Percentiles rank a stretch among this genome's conserved stretches.
Conservation (phyloP, 2,888 invertebrate genomes). For the Bembecia ichneumoniformis region DNA sequence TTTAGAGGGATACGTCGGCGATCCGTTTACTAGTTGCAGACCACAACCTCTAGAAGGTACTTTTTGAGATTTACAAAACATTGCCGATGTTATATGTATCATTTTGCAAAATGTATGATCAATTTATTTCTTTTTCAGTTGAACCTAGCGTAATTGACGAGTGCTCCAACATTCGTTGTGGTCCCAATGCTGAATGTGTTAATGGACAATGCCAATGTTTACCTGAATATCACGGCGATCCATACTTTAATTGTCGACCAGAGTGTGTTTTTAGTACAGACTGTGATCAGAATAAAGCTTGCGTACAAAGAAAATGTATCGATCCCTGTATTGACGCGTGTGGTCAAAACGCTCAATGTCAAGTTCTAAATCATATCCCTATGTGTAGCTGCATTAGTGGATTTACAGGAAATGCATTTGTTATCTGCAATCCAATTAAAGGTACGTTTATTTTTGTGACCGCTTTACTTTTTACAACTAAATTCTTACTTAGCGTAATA, state of each 20-base stretch:
- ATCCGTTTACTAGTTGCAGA: slow-evolving; percentile 77
- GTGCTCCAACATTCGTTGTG: slow-evolving; percentile 80
- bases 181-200: slow-evolving; percentile 76
- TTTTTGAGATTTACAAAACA: too few relatives aligned
- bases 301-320: slow-evolving; percentile 80
- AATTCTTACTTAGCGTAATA: too few relatives aligned
- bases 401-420: slow-evolving; percentile 73
- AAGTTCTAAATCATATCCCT: slow-evolving; percentile 77
- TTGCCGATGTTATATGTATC: too few relatives aligned
- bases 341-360: slow-evolving; percentile 74
- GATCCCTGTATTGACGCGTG: slow-evolving; percentile 83
- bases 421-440: slow-evolving; percentile 63
- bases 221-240: slow-evolving; percentile 81
- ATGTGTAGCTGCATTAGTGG: slow-evolving; percentile 78
- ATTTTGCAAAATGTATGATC: too few relatives aligned
- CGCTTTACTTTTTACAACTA: neutral
- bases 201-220: slow-evolving; percentile 80
- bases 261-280: slow-evolving; percentile 85
- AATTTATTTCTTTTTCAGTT: slow-evolving; percentile 24
- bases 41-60: slow-evolving; percentile 69
- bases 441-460: slow-evolving; percentile 42
- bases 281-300: slow-evolving; percentile 78
- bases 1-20: slow-evolving; percentile 78
- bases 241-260: slow-evolving; percentile 81
- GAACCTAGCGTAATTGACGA: slow-evolving; percentile 65